These are phyloP conservation scores for Brenthis hecate DNA, from an alignment of 2,888 invertebrate species.

Conservation along the genomic window DNA sequence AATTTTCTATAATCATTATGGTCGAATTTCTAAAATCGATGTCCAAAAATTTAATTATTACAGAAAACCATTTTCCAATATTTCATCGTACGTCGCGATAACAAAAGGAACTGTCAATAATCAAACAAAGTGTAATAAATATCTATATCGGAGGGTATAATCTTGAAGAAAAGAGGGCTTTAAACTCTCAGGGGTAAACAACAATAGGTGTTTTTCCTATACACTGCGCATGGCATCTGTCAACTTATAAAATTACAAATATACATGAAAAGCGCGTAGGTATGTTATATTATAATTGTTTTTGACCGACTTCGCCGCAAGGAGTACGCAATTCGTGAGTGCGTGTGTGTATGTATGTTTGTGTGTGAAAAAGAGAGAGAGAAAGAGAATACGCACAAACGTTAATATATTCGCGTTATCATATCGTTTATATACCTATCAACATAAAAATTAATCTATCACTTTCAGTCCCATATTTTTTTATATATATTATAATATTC, in stretches of 20 bases:
- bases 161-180: conserved; percentile 52
- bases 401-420: too few species aligned
- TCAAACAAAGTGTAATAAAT: conserved; percentile 56
- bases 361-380: too few species aligned
- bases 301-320: neutral
- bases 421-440: too few species aligned
- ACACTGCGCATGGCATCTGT: conserved; percentile 44
- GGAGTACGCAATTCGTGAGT: too few species aligned
- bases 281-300: too few species aligned
- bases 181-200: conserved; percentile 53
- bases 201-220: conserved; percentile 58
- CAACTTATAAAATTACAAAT: conserved; percentile 12
- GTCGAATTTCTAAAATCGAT: neutral
- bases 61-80: conserved; percentile 26
- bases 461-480: too few species aligned
- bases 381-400: too few species aligned
- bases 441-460: too few species aligned
- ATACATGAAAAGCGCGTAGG: too few species aligned
- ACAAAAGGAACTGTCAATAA: conserved; percentile 50
- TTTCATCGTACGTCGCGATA: conserved; percentile 42
- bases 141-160: conserved; percentile 52
- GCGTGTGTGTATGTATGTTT: neutral
- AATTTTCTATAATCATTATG: too few species aligned
- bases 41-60: conserved; percentile 15
- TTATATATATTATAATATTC: too few species aligned